Base-by-base conservation (phyloP, 2,888 invertebrate genomes). In the Agrotis puta region DNA sequence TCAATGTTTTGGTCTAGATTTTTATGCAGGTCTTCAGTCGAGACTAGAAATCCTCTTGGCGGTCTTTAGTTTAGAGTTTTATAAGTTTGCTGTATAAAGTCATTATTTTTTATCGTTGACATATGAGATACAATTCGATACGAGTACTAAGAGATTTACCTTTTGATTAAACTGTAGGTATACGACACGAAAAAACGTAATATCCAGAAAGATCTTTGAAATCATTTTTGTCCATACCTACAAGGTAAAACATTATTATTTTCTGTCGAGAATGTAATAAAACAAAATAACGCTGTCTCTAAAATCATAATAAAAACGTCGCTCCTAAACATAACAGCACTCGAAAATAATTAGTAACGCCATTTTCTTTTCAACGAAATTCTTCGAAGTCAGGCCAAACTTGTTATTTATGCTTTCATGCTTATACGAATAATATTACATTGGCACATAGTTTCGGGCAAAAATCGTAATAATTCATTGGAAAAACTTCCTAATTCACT, bases 401-500 rank as follows among this genome's bases (percentile, higher is more conserved):
- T 65, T 56, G 47, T 63, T 70, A 67, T 77, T 67, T 72, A 76
- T 33, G 62, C 39, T 67, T 76, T 51, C 9, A 45, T 56, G 16
- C 14, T 24, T 53, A 53, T 54, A 61, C 16, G 24, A 56, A 47
- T 48, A 70, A 45, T 39, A 39, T 11, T 27, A 62, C 45, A 77
- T 56, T 33, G 39, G 57, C 67, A 79, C 45, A 70, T 66, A 74
- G 62, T 67, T 74, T 64, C 16, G 43, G 57, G 45, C 33, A 45
- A 67, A 69, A 69, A 64, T 58, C 39, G 54, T 73, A 54, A 74
- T 48, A 64, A 69, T 68, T 72, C 45, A 66, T 70, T 47, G 47
- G 50, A 18, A 64, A 81, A 83, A 83, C 71, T 84, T 84, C 62
- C 64, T 78, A 82, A 83, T 76, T 78, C 70, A 83, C 67, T 85